Conservation (phyloP, 2,888 invertebrate genomes). For the Hydriomena furcata region DNA sequence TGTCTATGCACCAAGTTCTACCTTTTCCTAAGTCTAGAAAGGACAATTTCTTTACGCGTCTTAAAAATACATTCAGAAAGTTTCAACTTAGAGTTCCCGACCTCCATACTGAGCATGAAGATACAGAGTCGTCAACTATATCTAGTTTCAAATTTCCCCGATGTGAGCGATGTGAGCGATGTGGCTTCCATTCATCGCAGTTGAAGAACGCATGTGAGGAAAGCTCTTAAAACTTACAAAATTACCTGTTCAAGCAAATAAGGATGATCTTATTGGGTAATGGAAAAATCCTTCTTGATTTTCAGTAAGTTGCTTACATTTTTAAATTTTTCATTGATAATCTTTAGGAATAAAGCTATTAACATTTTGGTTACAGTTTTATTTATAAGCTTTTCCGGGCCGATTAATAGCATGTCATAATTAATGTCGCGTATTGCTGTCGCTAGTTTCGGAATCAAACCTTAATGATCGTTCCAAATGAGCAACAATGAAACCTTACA, state of each 20-base stretch:
- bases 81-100: conserved; percentile 16
- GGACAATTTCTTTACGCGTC: conserved; percentile 52
- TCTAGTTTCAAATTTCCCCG: conserved; percentile 66
- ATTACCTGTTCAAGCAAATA: conserved; percentile 7
- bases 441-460: too few species aligned
- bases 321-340: too few species aligned
- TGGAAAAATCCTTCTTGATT: not conserved
- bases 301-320: not conserved
- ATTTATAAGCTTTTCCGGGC: too few species aligned
- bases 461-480: too few species aligned
- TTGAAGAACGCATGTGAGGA: conserved; percentile 49
- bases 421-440: too few species aligned
- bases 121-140: conserved; percentile 44
- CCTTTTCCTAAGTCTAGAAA: conserved; percentile 67
- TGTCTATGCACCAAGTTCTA: conserved; percentile 69
- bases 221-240: conserved; percentile 41
- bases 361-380: too few species aligned
- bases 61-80: conserved; percentile 56
- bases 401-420: too few species aligned
- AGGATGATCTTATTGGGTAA: not conserved
- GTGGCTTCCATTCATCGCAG: conserved; percentile 42
- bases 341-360: conserved; percentile 20
- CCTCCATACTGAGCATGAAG: conserved; percentile 33
- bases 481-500: conserved; percentile 42
- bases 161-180: conserved; percentile 46